phyloP scores from a whole-genome alignment of 1,140 invertebrate genomes.

The Chlorops oryzae region DNA sequence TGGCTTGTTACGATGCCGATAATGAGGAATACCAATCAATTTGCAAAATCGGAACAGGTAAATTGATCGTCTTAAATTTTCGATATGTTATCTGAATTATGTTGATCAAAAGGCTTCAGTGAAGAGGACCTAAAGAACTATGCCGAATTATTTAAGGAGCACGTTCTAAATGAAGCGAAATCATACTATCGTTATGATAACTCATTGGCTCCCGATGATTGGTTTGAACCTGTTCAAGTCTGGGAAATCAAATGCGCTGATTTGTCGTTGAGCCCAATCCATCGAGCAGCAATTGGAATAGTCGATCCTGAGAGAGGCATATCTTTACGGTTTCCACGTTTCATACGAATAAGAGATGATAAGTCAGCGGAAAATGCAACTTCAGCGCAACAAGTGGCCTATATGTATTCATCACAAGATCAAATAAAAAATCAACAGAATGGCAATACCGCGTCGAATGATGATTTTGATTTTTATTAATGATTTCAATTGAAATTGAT shows the following conservation, averaged over 20 bases:
- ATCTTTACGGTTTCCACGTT: constrained; percentile 92
- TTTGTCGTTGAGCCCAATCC: constrained; percentile 91
- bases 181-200: constrained; percentile 82
- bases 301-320: constrained; percentile 91
- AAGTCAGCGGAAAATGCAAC: constrained; percentile 92
- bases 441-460: constrained; percentile 46
- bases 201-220: constrained; percentile 80
- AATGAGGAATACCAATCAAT: constrained; percentile 86
- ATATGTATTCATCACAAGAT: constrained; percentile 83
- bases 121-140: constrained; percentile 84
- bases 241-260: constrained; percentile 99
- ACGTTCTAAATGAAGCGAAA: constrained; percentile 66
- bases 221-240: constrained; percentile 89
- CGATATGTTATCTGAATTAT: no score
- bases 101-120: constrained; percentile 62
- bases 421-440: constrained; percentile 76
- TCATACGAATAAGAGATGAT: constrained; percentile 87
- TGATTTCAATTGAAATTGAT: neutral
- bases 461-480: constrained; percentile 50
- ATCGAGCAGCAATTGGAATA: constrained; percentile 83
- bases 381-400: constrained; percentile 75
- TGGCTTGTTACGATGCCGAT: constrained; percentile 93
- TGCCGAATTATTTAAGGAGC: constrained; percentile 70
- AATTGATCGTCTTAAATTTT: neutral
- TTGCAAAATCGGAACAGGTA: constrained; percentile 89